A percentile compares a stretch with the other conserved stretches of the same genome.
Evolutionary conservation across 2,797 vertebrate genomes (phyloP).

Genomic region (Tragopan temminckii): DNA sequence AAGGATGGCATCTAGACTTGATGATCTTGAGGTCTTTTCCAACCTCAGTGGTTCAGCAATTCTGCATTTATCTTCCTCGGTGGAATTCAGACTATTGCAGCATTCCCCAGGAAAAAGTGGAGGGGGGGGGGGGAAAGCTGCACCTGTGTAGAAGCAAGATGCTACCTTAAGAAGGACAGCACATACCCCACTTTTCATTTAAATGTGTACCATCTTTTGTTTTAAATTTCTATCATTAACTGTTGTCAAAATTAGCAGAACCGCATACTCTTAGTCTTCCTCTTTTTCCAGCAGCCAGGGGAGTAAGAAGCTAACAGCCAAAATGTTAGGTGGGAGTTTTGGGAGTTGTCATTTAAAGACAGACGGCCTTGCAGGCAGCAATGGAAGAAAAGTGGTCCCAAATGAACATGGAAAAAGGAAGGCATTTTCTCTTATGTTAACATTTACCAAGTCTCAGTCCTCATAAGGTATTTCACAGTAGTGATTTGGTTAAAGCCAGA

Average conservation of each 20-base stretch:
- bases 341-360: neutral
- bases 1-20: neutral
- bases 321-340: neutral
- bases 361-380: neutral
- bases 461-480: neutral
- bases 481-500: neutral
- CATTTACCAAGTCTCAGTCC: fast-evolving
- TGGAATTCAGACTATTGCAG: neutral
- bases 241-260: neutral
- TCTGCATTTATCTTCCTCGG: neutral
- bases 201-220: neutral
- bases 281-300: neutral
- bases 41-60: neutral
- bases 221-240: neutral
- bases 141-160: neutral
- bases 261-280: neutral
- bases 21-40: neutral
- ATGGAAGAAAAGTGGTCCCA: neutral
- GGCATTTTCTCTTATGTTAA: neutral
- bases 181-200: neutral
- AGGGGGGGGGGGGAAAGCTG: neutral
- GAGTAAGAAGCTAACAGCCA: neutral
- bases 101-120: neutral
- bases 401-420: neutral
- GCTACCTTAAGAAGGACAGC: neutral